A percentile compares a stretch with the other conserved stretches of the same genome.
phyloP scores from a whole-genome alignment of 2,113 vertebrate species.

The Tylochromis polylepis region DNA sequence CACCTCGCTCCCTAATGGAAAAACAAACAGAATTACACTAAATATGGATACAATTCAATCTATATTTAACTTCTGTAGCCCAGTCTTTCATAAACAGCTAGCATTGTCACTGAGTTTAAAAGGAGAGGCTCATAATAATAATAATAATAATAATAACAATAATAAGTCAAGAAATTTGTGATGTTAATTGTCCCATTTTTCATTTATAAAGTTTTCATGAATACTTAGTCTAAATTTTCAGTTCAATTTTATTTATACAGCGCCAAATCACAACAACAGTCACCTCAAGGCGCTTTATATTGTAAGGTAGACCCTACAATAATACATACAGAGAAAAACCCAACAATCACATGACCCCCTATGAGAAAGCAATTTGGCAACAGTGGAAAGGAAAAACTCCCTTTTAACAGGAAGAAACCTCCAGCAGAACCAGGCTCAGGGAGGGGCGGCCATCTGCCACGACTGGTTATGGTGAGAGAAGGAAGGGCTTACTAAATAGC shows the following conservation, averaged over 20 bases:
- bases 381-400: too few relatives aligned
- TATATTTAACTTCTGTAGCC: not conserved
- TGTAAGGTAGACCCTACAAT: not conserved
- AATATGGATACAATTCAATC: not conserved
- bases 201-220: not conserved
- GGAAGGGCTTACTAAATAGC: not conserved
- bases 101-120: not conserved
- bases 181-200: not conserved
- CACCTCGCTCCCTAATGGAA: conserved; percentile 79
- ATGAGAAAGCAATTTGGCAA: too few relatives aligned
- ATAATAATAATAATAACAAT: not conserved
- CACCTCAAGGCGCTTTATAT: not conserved
- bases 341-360: too few relatives aligned
- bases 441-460: not conserved
- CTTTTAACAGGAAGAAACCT: too few relatives aligned
- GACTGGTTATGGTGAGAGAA: accelerated
- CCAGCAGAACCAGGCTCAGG: accelerated
- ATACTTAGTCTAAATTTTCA: not conserved
- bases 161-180: not conserved
- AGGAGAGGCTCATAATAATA: not conserved
- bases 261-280: not conserved
- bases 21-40: not conserved
- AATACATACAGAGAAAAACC: too few relatives aligned
- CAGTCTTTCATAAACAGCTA: not conserved
- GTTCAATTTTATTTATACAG: not conserved